Evolutionary conservation across 2,113 vertebrate species (phyloP), one percentile per base, ranked within the genome.

Genomic region (Delphinapterus leucas): DNA sequence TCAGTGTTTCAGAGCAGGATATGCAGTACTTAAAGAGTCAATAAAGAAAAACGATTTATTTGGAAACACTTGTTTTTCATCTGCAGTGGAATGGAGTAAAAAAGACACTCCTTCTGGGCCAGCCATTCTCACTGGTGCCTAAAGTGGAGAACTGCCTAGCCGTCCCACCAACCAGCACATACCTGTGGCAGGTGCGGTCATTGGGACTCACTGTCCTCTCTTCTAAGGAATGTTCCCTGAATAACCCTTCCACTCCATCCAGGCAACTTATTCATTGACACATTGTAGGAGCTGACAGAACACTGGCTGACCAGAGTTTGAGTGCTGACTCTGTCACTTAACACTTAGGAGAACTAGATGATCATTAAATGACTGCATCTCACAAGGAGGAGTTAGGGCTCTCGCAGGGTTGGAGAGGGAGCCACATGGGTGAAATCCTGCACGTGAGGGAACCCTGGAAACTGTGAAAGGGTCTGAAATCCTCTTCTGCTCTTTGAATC

Each of bases 181-280:
- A n/a, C 38, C 14, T 61, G 9, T 14, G 23, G 28, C 14, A 49
- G 36, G 23, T 28, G 47, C 4, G 28, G 23, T 17, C 49, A n/a
- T 0, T n/a, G 18, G 20, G 25, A 7, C 17, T 5, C 41, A 60
- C 8, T 2, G 3, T 2, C 10, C 14, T 10, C 25, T 77, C 82
- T 91, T 76, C 10, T 36, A 36, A 90, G 21, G 53, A 77, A 12
- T 8, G 10, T 15, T 61, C 11, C 36, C 58, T 94, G 31, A 84
- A 84, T 80, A 79, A 26, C 6, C n/a, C 14, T 60, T 23, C 6
- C 5, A 5, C 8, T 80, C 0, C 8, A 74, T 4, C 4, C 21
- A 76, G 13, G 53, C 8, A 74, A 0, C 23, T 67, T 7, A 31
- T 49, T 6, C 5, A 23, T 1, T 21, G 5, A 26, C 31, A 44